Base-by-base conservation (phyloP, 2,888 invertebrate species). In the Nycteola revayana region DNA sequence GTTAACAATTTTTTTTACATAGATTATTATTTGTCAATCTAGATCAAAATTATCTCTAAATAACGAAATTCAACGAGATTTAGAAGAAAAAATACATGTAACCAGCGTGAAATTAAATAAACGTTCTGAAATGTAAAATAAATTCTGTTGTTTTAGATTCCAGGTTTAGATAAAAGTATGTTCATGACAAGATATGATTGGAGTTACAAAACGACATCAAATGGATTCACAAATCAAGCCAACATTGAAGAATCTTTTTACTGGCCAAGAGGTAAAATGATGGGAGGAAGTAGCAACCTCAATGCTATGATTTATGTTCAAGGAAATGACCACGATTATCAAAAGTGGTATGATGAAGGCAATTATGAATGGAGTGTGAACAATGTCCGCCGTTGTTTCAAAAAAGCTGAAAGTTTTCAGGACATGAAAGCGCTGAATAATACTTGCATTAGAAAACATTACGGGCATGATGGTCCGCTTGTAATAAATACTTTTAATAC, bases 201-300 rank as follows among this genome's bases (percentile, higher is more conserved):
- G 96, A 91, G 93, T 63, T 96, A 96, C 70, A 92, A 93, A 68
- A 94, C 94, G 0, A 94, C 94, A 58, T 93, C 94, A 0, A 92
- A 94, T 64, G 92, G 92, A 11, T 91, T 88, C 26, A 90, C 91
- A 0, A 94, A 94, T 66, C 79, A 94, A 58, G 95, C 94, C 90
- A 79, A 76, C 23, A 54, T 64, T 36, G 62, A 69, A 27, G 60
- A 67, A 31, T 44, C 66, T 25, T 68, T 78, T 5, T 51, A 48
- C 2, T 91, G 91, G 92, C 88, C 92, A 4, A 78, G 92, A 36
- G 94, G 93, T 0, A 93, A 92, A 66, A 81, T 90, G 67, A 67
- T 92, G 31, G 92, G 92, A 9, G 92, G 92, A 0, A 75, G 83
- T 0, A 90, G 91, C 10, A 78, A 79, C 2, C 60, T 91, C 1